Base-by-base conservation (phyloP, 1,140 invertebrate species). In the Eupristina koningsbergeri region DNA sequence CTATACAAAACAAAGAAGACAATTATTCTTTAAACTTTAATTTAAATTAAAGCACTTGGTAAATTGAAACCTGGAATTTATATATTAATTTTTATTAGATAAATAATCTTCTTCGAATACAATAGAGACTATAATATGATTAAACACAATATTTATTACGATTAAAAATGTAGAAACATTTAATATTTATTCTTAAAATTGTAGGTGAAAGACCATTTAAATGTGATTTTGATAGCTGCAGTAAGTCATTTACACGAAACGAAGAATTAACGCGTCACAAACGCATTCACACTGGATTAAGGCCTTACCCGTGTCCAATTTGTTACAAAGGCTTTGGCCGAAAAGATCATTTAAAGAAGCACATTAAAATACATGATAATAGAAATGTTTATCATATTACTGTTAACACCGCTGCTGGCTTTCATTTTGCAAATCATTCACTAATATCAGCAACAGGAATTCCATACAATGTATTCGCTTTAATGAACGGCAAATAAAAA, bases 251-350 rank as follows among this genome's bases (percentile, higher is more conserved):
- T 88, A 98, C 97, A 0, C 94, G 97, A 84, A 99, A 98, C 90
- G 97, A 98, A 91, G 97, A 99, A 89, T 91, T 98, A 63, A 98
- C 97, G 0, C 93, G 97, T 36, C 98, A 99, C 91, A 96, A 96
- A 86, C 93, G 97, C 80, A 99, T 98, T 76, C 98, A 99, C 90
- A 96, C 96, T 0, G 96, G 96, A 1, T 91, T 96, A 0, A 93
- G 96, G 15, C 97, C 97, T 0, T 97, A 96, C 89, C 93, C 95
- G 0, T 98, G 97, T 89, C 88, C 92, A 0, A 93, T 95, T 13
- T 98, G 98, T 85, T 95, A 95, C 0, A 98, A 98, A 91, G 93
- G 95, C 53, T 98, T 98, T 88, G 97, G 97, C 0, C 94, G 97
- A 26, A 96, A 98, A 85, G 97, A 98, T 89, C 96, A 97, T 89